Base-by-base conservation (phyloP, 2,113 vertebrate species). In the Rhinoptilus africanus region DNA sequence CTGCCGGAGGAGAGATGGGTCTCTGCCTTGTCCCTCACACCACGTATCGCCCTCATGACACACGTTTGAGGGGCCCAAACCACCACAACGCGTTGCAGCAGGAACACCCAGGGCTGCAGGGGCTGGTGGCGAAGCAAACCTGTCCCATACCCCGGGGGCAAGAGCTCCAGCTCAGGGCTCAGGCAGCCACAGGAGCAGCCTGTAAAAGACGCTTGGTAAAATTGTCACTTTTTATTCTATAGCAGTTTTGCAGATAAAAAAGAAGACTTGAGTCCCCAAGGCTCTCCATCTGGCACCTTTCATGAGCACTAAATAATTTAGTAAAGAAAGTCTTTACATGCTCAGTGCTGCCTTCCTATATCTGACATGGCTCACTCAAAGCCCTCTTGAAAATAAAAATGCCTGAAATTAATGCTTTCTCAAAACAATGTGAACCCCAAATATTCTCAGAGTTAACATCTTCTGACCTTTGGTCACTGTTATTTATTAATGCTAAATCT, bases 221-320 rank as follows among this genome's bases (percentile, higher is more conserved):
- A 86, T 71, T 92, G 62, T 85, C 80, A 62, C 69, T 91, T 94
- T 64, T 71, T 59, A 50, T 69, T 91, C 79, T n/a, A 23, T 23
- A 16, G 62, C 24, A 48, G 41, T 92, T 95, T 84, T 85, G 69
- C 48, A 91, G 88, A 89, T 82, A 39, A 86, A 92, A 82, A 82
- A 88, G 68, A 72, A 41, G 73, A 26, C 30, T 59, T 37, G 17
- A 77, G 72, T 73, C 68, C 56, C 83, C 56, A 92, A 34, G 75
- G 91, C 27, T 88, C 64, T 89, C 87, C 78, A 93, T 94, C 76
- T 94, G 84, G 56, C 86, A 85, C 73, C 57, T 96, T 91, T 93
- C 85, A 62, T 32, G 28, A 90, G 14, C 26, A 26, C 53, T 92
- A 93, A 91, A 96, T 91, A 82, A 95, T 95, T 96, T n/a, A 93